Conservation (phyloP, 2,888 invertebrate species). For the Zygothrica quintamaculata region DNA sequence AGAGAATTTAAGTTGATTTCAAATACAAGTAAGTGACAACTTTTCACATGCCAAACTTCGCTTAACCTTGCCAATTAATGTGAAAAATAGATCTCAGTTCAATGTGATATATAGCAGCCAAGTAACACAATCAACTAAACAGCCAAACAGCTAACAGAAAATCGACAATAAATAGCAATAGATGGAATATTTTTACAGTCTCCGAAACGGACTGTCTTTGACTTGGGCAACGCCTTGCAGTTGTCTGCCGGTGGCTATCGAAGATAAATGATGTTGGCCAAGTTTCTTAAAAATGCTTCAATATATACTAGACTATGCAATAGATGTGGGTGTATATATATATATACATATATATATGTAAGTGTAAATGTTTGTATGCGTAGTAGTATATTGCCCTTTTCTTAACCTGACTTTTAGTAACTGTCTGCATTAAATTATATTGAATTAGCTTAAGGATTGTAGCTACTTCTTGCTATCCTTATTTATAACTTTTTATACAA, state of each 20-base stretch:
- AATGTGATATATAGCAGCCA: conserved; percentile 36
- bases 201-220: conserved; percentile 22
- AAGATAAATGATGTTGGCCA: conserved; percentile 76
- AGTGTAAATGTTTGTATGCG: background rate
- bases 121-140: too few relatives aligned
- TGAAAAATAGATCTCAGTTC: conserved; percentile 61
- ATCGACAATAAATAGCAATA: conserved; percentile 30
- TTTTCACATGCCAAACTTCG: conserved; percentile 55
- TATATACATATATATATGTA: conserved; percentile 11
- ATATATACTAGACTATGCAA: conserved; percentile 2
- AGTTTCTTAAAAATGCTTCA: conserved; percentile 27
- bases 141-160: too few relatives aligned
- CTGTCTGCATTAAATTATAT: conserved; percentile 46
- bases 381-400: conserved; percentile 32
- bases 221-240: conserved; percentile 32
- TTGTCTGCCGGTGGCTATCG: conserved; percentile 33
- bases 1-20: conserved; percentile 47
- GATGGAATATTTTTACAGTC: conserved; percentile 45
- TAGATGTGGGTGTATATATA: background rate
- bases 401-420: conserved; percentile 58
- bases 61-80: conserved; percentile 77
- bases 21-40: conserved; percentile 34
- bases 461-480: conserved; percentile 14
- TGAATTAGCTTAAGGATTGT: conserved; percentile 45
- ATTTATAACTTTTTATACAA: too few relatives aligned